Evolutionary conservation across 1,140 invertebrate species (phyloP).

Genomic region (Mercenaria mercenaria): DNA sequence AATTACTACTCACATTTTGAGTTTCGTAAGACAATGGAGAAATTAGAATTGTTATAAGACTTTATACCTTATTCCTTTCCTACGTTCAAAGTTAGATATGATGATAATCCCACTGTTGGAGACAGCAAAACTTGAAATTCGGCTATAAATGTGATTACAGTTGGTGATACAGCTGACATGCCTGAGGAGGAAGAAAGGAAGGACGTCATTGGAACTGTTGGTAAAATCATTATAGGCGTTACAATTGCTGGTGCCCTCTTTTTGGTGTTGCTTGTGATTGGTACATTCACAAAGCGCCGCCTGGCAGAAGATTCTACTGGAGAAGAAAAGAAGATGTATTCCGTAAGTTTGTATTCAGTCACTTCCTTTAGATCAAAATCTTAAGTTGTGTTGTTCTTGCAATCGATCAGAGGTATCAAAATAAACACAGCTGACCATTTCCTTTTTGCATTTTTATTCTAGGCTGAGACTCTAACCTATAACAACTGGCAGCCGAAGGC

Average conservation of each 20-base stretch:
- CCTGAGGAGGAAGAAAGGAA: background rate
- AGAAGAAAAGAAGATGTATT: background rate
- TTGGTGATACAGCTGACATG: background rate
- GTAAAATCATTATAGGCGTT: background rate
- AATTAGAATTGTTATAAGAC: no score
- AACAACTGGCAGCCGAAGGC: background rate
- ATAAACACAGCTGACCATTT: no score
- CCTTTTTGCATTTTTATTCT: background rate
- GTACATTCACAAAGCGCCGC: constrained; percentile 4
- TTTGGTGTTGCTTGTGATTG: constrained; percentile 9
- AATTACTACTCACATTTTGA: no score
- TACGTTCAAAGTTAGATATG: no score
- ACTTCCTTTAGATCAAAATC: no score
- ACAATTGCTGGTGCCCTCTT: constrained; percentile 11
- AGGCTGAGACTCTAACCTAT: background rate
- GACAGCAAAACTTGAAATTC: no score
- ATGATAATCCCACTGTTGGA: no score
- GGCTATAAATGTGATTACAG: no score
- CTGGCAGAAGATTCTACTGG: background rate
- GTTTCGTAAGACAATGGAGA: no score
- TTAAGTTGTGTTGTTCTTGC: no score
- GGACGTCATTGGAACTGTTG: background rate
- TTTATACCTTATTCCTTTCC: no score
- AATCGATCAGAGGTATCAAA: no score
- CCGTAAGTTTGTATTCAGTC: background rate